Evolutionary conservation across 2,888 invertebrate species (phyloP), one percentile per base, ranked within the genome.

Genomic region (Cosmia trapezina): DNA sequence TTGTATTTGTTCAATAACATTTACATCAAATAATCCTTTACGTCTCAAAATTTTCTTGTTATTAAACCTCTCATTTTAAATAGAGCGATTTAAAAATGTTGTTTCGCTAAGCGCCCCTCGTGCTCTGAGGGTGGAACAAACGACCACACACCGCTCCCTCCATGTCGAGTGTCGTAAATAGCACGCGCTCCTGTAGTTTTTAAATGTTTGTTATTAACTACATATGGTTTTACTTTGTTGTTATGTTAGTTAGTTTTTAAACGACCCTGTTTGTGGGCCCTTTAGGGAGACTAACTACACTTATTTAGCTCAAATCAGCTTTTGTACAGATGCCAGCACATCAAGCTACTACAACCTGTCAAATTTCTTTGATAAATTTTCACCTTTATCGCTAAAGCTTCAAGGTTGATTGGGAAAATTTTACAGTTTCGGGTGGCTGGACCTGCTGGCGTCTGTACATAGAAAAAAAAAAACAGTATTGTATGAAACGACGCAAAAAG

Each of bases 141-240:
- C 80, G 72, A 76, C 76, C 80, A 53, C 68, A 53, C 68, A 70
- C 73, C 54, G 69, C 71, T 53, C 70, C 73, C 78, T 54, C 56
- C 67, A 28, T 56, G 59, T 78, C 33, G 62, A 81, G 76, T 72
- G 77, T 70, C 70, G 75, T 82, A 80, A 81, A 81, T 81, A 75
- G 76, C 75, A 84, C 71, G 67, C 73, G 73, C 70, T 70, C 71
- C 45, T 43, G 73, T 80, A 78, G 61, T 78, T 78, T 81, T 80
- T 61, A 59, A 80, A 80, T 73, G 77, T 68, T 80, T 78, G 63
- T 73, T 77, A 57, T 73, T 80, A 77, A 78, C 80, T 73, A 45
- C 61, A 51, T 59, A 53, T 60, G 60, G 67, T 54, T 73, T 54
- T 68, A 59, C 53, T 76, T 66, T 69, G 72, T 68, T 57, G 33